Base-by-base conservation (phyloP, 2,888 invertebrate species). In the Oscheius sp. region DNA sequence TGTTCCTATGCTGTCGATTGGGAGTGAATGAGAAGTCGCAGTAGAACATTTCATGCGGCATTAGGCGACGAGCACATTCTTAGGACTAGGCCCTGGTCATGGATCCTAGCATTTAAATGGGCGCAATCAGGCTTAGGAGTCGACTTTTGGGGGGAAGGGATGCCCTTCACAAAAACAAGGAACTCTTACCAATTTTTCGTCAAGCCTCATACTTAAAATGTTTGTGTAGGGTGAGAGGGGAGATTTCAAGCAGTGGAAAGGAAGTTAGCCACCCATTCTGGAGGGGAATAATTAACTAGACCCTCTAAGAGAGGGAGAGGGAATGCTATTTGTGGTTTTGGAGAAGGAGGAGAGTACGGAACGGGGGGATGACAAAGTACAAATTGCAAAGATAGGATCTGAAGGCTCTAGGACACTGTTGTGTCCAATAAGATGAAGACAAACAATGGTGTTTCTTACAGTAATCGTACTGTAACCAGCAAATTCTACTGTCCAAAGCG, bases 41-140 rank as follows among this genome's bases (percentile, higher is more conserved):
- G 53, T 55, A 53, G 55, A 68, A 68, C 68, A 68, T 68, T 33
- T 68, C 68, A 55, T 68, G 33, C 68, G 68, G 68, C 68, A 68
- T 68, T 55, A 68, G 68, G 37, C 21, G 21, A 21, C 21, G 21
- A 32, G 55, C 13, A 37, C 68, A 68, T 68, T 55, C 53, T 35
- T 29, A 48, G 50, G 65, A 29, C 65, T 60, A 37, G 35, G 35
- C 35, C 37, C 42, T 21, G 21, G 21, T 21, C 21, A 21, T 21
- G 21, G 21, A 21, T 42, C 42, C 42, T 7, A 42, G 7, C 42
- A 42, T 42, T 47, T 63, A 63, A 63, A 63, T 63, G 63, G 63
- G 21, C 63, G 47, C 63, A 63, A 63, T 63, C 63, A 63, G 37
- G 37, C 37, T 37, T 11, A 62, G 37, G n/a, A 13, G 35, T 1